Percentiles rank a stretch among this genome's conserved stretches.
Conservation (phyloP, 2,797 vertebrate species). For the Typhlichthys subterraneus region DNA sequence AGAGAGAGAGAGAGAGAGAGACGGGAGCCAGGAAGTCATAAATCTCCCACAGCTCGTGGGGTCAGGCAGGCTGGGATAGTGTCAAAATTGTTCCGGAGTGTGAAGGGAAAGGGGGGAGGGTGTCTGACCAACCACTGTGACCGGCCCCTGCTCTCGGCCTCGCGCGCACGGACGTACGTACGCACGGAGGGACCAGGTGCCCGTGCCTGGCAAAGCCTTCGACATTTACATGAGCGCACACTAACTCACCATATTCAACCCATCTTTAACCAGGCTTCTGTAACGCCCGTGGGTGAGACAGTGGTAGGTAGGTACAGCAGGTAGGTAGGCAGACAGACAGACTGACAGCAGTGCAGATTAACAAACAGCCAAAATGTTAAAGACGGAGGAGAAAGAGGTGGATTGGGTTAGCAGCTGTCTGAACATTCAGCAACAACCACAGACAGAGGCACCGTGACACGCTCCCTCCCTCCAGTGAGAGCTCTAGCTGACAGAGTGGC, state of each 20-base stretch:
- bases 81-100: constrained; percentile 67
- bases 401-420: constrained; percentile 37
- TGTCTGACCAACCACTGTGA: constrained; percentile 50
- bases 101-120: constrained; percentile 50
- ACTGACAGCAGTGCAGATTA: constrained; percentile 22
- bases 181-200: constrained; percentile 22
- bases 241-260: constrained; percentile 36
- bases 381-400: constrained; percentile 22
- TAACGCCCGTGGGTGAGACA: neutral
- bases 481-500: neutral
- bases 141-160: constrained; percentile 51
- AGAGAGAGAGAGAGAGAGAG: constrained; percentile 2
- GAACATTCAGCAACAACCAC: constrained; percentile 50
- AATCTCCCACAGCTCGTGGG: constrained; percentile 67
- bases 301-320: constrained; percentile 1
- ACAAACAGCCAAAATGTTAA: constrained; percentile 28
- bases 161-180: constrained; percentile 13
- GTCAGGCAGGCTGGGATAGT: constrained; percentile 57
- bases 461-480: constrained; percentile 40
- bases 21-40: constrained; percentile 54
- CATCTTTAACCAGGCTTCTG: constrained; percentile 10
- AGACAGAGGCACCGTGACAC: constrained; percentile 48
- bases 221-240: constrained; percentile 51
- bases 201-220: constrained; percentile 41
- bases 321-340: constrained; percentile 12